These are phyloP conservation scores for Salvelinus namaycush DNA, from an alignment of 2,113 vertebrate genomes.

Conservation along the genomic window DNA sequence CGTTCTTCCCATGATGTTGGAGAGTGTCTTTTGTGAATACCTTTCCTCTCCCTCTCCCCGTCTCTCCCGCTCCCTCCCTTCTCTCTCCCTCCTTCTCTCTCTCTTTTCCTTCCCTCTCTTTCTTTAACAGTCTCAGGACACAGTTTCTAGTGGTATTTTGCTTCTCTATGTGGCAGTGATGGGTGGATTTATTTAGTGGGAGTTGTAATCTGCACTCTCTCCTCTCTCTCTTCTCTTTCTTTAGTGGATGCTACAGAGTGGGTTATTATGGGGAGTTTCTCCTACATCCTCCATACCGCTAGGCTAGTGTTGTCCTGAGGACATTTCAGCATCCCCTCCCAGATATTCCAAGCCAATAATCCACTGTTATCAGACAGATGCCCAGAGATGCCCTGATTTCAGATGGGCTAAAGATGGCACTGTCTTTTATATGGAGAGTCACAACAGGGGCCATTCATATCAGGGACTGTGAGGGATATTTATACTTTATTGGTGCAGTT, in stretches of 20 bases:
- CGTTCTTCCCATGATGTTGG: too few species aligned
- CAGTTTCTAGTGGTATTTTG: too few species aligned
- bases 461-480: too few species aligned
- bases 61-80: background rate
- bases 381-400: background rate
- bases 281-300: background rate
- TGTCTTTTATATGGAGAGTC: background rate
- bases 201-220: background rate
- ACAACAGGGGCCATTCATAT: background rate
- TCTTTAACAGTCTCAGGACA: too few species aligned
- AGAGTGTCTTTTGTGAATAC: too few species aligned
- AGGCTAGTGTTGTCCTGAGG: background rate
- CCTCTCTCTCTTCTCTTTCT: background rate
- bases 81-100: background rate
- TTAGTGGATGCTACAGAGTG: background rate
- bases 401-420: background rate
- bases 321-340: background rate
- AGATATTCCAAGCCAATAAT: background rate
- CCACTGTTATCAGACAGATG: background rate
- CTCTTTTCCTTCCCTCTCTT: background rate
- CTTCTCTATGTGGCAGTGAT: too few species aligned
- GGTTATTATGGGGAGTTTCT: background rate
- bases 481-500: too few species aligned
- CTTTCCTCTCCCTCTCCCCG: background rate
- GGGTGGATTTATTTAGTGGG: too few species aligned